These are phyloP conservation scores for Ditula angustiorana DNA, from an alignment of 2,888 invertebrate species.

Conservation along the genomic window DNA sequence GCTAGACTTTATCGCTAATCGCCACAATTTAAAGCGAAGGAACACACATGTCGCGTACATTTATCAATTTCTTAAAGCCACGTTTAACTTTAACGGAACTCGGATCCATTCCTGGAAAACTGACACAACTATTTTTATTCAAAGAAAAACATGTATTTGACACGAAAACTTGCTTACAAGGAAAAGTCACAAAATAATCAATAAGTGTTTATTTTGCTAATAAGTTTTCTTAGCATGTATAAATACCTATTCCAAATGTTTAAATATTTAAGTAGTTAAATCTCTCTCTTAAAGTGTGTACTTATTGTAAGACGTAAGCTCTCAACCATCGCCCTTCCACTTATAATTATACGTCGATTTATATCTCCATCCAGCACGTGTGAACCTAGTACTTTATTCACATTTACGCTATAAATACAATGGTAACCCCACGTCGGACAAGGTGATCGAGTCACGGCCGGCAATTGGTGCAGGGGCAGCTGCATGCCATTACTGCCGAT, in stretches of 20 bases:
- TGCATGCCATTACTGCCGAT: slow-evolving; percentile 66
- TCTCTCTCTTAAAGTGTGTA: too few relatives aligned
- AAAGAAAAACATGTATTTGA: neutral
- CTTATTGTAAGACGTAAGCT: too few relatives aligned
- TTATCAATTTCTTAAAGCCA: slow-evolving; percentile 15
- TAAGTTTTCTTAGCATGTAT: too few relatives aligned
- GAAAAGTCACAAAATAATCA: neutral
- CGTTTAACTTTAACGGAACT: slow-evolving; percentile 16
- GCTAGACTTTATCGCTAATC: neutral
- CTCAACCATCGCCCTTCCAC: neutral
- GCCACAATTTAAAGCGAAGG: slow-evolving; percentile 11
- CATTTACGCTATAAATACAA: slow-evolving; percentile 36
- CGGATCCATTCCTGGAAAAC: slow-evolving; percentile 20
- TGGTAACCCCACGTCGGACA: slow-evolving; percentile 55
- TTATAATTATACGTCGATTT: neutral
- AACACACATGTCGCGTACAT: slow-evolving; percentile 22
- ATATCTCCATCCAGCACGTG: neutral
- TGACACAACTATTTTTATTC: slow-evolving; percentile 4
- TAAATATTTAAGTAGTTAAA: too few relatives aligned
- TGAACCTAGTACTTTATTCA: slow-evolving; percentile 16
- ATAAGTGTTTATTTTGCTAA: too few relatives aligned
- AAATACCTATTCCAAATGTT: too few relatives aligned
- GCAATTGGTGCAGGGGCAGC: slow-evolving; percentile 71
- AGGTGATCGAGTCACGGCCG: slow-evolving; percentile 79
- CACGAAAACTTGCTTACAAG: neutral